Conservation (phyloP, 2,888 invertebrate genomes). For the Malachius bipustulatus region DNA sequence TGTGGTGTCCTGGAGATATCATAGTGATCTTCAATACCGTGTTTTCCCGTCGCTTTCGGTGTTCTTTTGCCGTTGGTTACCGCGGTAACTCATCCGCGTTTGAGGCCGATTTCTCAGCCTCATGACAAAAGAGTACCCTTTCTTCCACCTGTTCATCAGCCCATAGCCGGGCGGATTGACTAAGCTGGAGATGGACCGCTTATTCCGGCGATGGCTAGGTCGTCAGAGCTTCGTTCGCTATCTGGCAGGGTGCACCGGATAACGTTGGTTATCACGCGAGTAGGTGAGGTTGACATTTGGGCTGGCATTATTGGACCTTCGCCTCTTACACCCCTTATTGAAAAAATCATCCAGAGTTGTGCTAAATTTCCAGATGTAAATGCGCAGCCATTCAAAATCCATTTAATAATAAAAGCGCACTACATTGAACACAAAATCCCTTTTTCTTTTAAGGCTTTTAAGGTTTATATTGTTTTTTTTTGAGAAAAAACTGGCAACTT, state of each 20-base stretch:
- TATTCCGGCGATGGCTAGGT: conserved; percentile 15
- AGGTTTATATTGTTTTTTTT: too few species aligned
- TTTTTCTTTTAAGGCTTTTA: too few species aligned
- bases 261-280: conserved; percentile 6
- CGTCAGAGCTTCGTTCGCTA: conserved; percentile 16
- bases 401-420: too few species aligned
- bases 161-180: conserved; percentile 15
- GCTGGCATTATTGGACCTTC: too few species aligned
- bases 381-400: too few species aligned
- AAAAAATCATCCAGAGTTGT: too few species aligned
- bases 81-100: conserved; percentile 14
- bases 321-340: too few species aligned
- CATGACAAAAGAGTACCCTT: conserved; percentile 14
- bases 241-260: conserved; percentile 14
- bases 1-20: conserved; percentile 3
- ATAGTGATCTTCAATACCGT: conserved; percentile 8
- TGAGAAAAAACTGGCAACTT: too few species aligned
- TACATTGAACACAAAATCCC: too few species aligned
- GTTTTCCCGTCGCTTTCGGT: conserved; percentile 14
- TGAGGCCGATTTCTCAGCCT: conserved; percentile 13
- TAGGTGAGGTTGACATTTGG: too few species aligned
- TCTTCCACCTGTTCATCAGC: conserved; percentile 11
- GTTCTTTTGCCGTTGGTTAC: conserved; percentile 14
- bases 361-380: too few species aligned
- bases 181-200: conserved; percentile 14